Evolutionary conservation across 2,113 vertebrate species (phyloP), one percentile per base, ranked within the genome.

Genomic region (Capreolus pygargus): DNA sequence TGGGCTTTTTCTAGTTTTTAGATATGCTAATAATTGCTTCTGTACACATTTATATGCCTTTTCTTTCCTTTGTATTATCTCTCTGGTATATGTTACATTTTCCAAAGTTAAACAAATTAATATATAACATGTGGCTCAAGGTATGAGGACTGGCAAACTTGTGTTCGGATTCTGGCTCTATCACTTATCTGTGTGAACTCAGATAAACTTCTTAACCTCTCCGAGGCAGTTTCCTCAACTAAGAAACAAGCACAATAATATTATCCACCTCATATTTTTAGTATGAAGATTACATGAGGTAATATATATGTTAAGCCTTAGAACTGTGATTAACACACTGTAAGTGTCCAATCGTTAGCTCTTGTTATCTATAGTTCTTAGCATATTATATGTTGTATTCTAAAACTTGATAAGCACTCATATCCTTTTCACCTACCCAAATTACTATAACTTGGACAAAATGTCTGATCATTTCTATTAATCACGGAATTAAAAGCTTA

Each of bases 171-270:
- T 52, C 60, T 90, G 25, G 83, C 57, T 95, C 85, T 93, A 39
- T 5, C 55, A 45, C 23, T 94, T 81, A 12, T 54, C 70, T 91
- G 6, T 87, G 30, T 64, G 64, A 89, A 93, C 47, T 39, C 60
- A 16, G 21, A 36, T 9, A 92, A 58, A 76, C 57, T 95, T 81
- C 19, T 78, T 82, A 70, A 78, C 16, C n/a, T 76, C n/a, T 85
- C n/a, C 76, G 25, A 85, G 33, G 60, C 45, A 93, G 33, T 78
- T 86, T 95, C 67, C 23, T 83, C 61, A 93, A 50, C 33, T 92
- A 91, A 95, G 94, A 96, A 70, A 89, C 11, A 94, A 43, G 14
- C 50, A 78, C 89, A 96, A 86, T 55, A 94, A 88, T 57, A 25
- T 9, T 61, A 92, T 6, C 6, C 5, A 95, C 25, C 23, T 94